A percentile compares a stretch with the other conserved stretches of the same genome.
These are phyloP conservation scores for Glossophaga mutica DNA, from an alignment of 2,797 vertebrate genomes.

Conservation along the genomic window DNA sequence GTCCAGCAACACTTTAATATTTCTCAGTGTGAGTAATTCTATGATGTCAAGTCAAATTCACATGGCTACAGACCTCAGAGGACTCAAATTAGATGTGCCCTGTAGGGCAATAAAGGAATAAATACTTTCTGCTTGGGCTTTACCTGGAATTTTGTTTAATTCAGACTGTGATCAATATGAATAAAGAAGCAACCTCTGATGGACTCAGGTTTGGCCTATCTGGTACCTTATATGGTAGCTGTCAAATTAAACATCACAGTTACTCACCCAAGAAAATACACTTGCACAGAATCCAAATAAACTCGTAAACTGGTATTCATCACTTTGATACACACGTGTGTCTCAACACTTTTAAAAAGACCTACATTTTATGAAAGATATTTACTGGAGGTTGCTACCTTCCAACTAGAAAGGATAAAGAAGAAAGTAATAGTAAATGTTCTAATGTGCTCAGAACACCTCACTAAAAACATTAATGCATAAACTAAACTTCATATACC, in stretches of 20 bases:
- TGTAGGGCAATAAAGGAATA: not conserved
- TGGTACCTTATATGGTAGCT: fast-evolving
- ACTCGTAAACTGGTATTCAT: not conserved
- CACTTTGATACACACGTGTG: not conserved
- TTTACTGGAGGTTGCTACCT: not conserved
- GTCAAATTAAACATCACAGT: not conserved
- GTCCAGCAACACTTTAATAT: not conserved
- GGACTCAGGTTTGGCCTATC: not conserved
- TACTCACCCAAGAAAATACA: not conserved
- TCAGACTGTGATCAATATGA: not conserved
- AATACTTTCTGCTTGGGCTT: not conserved
- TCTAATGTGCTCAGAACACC: not conserved
- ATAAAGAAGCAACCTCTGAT: not conserved
- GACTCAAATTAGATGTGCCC: not conserved
- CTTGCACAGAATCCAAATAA: not conserved
- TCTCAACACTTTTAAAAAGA: not conserved
- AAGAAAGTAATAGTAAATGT: not conserved
- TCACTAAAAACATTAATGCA: not conserved
- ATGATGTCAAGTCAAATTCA: not conserved
- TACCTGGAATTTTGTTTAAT: not conserved
- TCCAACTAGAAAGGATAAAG: not conserved
- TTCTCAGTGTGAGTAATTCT: not conserved
- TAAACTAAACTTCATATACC: not conserved
- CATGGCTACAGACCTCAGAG: not conserved
- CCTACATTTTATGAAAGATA: not conserved